phyloP scores from a whole-genome alignment of 2,113 vertebrate genomes.

The Himantopus leucocephalus region DNA sequence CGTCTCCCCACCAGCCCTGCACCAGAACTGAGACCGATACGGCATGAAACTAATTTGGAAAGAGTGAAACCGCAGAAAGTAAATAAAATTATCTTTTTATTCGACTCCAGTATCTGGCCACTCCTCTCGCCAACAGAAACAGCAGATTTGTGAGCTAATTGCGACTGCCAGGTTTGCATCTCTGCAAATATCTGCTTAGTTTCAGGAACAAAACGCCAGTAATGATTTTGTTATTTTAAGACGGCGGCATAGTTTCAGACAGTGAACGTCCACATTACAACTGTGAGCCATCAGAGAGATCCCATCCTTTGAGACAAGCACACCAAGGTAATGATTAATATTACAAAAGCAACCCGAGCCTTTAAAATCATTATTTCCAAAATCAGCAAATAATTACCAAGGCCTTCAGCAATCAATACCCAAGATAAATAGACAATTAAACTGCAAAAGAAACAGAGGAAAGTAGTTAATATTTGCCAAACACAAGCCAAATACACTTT shows the following conservation, averaged over 20 bases:
- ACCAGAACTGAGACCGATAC: background rate
- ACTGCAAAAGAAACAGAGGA: constrained; percentile 46
- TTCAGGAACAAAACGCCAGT: background rate
- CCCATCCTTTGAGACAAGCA: background rate
- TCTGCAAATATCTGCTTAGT: background rate
- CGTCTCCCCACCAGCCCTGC: background rate
- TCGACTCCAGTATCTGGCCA: background rate
- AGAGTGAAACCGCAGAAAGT: background rate
- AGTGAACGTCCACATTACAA: background rate
- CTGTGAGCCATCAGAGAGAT: background rate
- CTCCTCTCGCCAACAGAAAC: background rate
- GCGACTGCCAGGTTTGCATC: background rate
- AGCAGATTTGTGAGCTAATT: background rate
- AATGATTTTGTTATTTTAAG: constrained; percentile 29
- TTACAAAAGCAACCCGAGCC: background rate
- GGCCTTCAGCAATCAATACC: constrained; percentile 32
- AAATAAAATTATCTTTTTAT: background rate
- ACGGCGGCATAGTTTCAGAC: background rate
- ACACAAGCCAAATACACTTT: constrained; percentile 20
- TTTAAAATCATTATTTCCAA: constrained; percentile 34
- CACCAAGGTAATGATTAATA: constrained; percentile 29
- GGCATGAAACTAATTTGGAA: background rate
- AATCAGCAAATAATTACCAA: constrained; percentile 52
- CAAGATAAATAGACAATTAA: constrained; percentile 54
- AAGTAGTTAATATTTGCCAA: constrained; percentile 54